Percentiles rank a stretch among this genome's conserved stretches.
Evolutionary conservation across 2,113 vertebrate genomes (phyloP).

Genomic region (Panthera tigris): DNA sequence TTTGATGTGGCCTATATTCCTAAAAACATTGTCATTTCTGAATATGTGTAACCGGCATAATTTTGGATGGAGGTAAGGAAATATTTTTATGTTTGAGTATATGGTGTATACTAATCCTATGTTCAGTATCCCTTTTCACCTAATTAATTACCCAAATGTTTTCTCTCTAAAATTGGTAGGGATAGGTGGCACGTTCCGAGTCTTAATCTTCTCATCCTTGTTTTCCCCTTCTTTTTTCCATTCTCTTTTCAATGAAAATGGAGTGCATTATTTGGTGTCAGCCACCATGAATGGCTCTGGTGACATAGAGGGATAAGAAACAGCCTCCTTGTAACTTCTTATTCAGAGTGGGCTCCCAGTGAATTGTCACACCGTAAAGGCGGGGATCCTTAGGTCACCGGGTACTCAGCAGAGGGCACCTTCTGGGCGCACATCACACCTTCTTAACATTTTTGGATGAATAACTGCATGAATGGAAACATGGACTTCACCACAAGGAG

Average conservation of each 20-base stretch:
- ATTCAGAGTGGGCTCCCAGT: background rate
- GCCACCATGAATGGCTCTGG: background rate
- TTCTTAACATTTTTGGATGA: background rate
- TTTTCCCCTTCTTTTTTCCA: background rate
- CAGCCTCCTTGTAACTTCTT: background rate
- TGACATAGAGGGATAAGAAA: background rate
- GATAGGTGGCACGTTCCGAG: background rate
- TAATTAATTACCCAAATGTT: background rate
- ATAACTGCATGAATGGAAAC: background rate
- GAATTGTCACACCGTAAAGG: background rate
- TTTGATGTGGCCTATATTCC: background rate
- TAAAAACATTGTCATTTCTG: constrained; percentile 12
- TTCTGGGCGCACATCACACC: background rate
- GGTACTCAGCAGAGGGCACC: background rate
- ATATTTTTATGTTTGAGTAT: background rate
- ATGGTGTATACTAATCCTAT: background rate
- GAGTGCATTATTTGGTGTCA: background rate
- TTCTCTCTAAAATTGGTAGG: background rate
- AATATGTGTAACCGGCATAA: background rate
- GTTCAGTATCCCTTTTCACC: background rate
- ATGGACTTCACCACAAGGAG: background rate
- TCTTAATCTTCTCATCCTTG: background rate
- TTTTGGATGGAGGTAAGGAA: background rate
- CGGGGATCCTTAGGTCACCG: background rate
- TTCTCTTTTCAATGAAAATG: background rate